A percentile compares a stretch with the other conserved stretches of the same genome.
Conservation (phyloP, 2,113 vertebrate species). For the Poeciliopsis occidentalis region DNA sequence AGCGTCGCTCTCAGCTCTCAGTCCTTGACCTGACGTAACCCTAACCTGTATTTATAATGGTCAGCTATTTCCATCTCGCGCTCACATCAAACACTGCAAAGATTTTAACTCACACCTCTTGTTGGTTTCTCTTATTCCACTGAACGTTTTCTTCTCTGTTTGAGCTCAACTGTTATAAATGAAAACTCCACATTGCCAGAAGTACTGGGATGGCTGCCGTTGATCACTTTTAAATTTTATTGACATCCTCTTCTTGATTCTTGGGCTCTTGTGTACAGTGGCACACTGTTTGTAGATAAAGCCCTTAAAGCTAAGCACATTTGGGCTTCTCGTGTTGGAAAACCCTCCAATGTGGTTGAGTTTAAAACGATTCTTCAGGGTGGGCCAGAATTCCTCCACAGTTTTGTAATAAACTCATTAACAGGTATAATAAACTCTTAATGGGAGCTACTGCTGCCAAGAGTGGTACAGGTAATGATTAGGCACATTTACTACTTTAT, state of each 20-base stretch:
- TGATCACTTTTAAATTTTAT: too few relatives aligned
- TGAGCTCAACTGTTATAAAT: too few relatives aligned
- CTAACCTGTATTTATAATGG: constrained; percentile 22
- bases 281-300: background rate
- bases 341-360: background rate
- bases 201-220: too few relatives aligned
- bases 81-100: background rate
- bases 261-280: background rate
- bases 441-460: too few relatives aligned
- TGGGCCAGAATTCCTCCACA: too few relatives aligned
- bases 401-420: too few relatives aligned
- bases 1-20: constrained; percentile 30
- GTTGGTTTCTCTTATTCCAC: background rate
- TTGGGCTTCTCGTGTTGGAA: background rate
- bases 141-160: background rate
- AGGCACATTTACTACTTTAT: background rate
- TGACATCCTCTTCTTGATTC: too few relatives aligned
- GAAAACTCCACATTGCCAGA: too few relatives aligned
- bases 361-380: background rate
- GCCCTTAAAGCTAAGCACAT: background rate
- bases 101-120: background rate
- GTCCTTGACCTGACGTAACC: constrained; percentile 64
- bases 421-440: too few relatives aligned
- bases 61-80: constrained; percentile 17
- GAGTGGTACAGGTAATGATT: too few relatives aligned